These are phyloP conservation scores for Salarias fasciatus DNA, from an alignment of 2,797 vertebrate species.

Conservation along the genomic window DNA sequence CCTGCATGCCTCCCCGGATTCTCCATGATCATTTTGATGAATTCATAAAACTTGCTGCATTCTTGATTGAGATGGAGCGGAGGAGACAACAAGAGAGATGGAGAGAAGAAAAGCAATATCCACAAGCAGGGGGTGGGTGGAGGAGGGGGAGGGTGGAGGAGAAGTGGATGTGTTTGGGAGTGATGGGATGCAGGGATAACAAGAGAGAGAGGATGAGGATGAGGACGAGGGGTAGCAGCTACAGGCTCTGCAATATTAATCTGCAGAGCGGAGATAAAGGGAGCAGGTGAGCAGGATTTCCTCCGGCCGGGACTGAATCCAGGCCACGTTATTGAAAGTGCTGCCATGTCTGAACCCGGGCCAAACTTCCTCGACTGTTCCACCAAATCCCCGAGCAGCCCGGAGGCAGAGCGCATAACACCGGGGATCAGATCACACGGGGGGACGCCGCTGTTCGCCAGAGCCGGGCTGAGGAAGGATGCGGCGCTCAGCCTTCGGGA, in stretches of 20 bases:
- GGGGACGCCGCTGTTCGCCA: constrained; percentile 22
- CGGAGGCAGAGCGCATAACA: constrained; percentile 42
- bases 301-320: constrained; percentile 50
- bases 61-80: constrained; percentile 76
- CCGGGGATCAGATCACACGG: constrained; percentile 47
- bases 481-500: constrained; percentile 28
- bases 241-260: constrained; percentile 70
- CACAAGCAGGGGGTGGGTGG: constrained; percentile 20
- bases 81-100: constrained; percentile 53
- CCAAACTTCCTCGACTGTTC: constrained; percentile 43
- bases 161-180: constrained; percentile 19
- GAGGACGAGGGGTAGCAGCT: constrained; percentile 54
- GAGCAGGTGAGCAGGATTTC: constrained; percentile 63
- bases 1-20: constrained; percentile 75
- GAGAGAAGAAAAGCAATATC: constrained; percentile 58
- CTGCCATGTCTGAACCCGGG: constrained; percentile 50
- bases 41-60: constrained; percentile 82
- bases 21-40: constrained; percentile 82
- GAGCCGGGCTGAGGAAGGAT: constrained; percentile 34
- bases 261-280: constrained; percentile 60
- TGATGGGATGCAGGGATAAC: constrained; percentile 62
- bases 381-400: constrained; percentile 37
- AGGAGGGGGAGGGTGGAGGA: constrained; percentile 4
- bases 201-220: constrained; percentile 46
- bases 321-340: constrained; percentile 46